Base-by-base conservation (phyloP, 1,140 invertebrate species). In the Penaeus vannamei region DNA sequence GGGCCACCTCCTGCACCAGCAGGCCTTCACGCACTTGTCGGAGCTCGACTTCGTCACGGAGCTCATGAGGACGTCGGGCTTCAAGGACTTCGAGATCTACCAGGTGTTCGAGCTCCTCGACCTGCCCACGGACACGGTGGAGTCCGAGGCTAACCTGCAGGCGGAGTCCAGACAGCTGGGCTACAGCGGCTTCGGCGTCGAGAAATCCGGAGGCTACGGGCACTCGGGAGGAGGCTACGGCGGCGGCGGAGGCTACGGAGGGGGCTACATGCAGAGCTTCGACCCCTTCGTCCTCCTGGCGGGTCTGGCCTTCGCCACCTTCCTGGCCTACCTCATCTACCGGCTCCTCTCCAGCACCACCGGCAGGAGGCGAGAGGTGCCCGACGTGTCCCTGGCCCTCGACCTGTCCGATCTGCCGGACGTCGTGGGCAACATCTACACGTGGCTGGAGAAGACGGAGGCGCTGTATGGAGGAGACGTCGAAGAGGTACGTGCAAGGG, bases 251-350 rank as follows among this genome's bases (percentile, higher is more conserved):
- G n/a, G 36, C 53, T 64, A 69, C 14, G 72, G 62, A 12, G 61
- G 76, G 20, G 87, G 87, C 22, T 84, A 89, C 69, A 84, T 89
- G 82, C 87, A 89, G 72, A 85, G 87, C 29, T 89, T 89, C 32
- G 87, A 89, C 59, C 87, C 87, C 32, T 89, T 89, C 42, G 87
- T 89, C 7, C 87, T 89, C 17, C 72, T 89, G 12, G 87, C 87
- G n/a, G 87, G 87, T 8, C 26, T 89, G 26, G 87, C 87, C n/a
- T 89, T 89, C 23, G 87, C 87, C 0, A 89, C 87, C 59, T 89
- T 89, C 82, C 76, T 89, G 59, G 87, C 87, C 59, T 89, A 89
- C 60, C 82, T 89, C 26, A 84, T 89, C 82, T 89, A 89, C 76
- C 87, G 87, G 0, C 72, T 89, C 12, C 82, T 89, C 22, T 89